Conservation (phyloP, 2,113 vertebrate genomes). For the Meleagris gallopavo region DNA sequence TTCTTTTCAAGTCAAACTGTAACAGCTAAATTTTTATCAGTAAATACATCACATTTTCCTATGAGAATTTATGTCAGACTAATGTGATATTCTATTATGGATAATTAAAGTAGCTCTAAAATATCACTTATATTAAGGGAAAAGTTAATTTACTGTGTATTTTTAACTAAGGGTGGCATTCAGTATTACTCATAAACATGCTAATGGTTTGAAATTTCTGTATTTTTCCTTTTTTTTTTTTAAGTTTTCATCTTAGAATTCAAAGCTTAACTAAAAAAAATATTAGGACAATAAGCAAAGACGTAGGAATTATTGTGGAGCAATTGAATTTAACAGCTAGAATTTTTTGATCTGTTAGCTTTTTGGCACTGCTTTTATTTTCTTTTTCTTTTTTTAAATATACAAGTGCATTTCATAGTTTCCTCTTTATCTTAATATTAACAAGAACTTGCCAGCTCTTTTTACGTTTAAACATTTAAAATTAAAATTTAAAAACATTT, state of each 20-base stretch:
- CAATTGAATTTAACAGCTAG: neutral
- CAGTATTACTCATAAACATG: constrained; percentile 16
- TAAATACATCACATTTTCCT: neutral
- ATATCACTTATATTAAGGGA: neutral
- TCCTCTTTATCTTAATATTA: neutral
- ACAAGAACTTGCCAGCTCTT: neutral
- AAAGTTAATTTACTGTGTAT: constrained; percentile 35
- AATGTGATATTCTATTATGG: neutral
- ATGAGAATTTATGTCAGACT: neutral
- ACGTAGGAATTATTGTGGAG: neutral
- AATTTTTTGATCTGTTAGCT: neutral
- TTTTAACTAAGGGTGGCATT: neutral
- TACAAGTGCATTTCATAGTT: neutral
- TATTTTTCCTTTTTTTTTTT: too few species aligned
- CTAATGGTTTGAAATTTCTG: constrained; percentile 17
- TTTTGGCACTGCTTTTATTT: neutral
- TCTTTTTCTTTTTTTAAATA: neutral
- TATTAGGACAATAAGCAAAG: constrained; percentile 15
- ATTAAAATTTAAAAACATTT: neutral
- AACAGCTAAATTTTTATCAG: neutral
- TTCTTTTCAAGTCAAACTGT: neutral
- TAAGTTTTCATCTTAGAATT: neutral
- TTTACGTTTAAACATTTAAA: neutral
- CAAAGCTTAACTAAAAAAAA: constrained; percentile 23
- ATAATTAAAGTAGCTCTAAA: constrained; percentile 19